Evolutionary conservation across 2,888 invertebrate species (phyloP), one percentile per base, ranked within the genome.

Genomic region (Eupeodes luniger): DNA sequence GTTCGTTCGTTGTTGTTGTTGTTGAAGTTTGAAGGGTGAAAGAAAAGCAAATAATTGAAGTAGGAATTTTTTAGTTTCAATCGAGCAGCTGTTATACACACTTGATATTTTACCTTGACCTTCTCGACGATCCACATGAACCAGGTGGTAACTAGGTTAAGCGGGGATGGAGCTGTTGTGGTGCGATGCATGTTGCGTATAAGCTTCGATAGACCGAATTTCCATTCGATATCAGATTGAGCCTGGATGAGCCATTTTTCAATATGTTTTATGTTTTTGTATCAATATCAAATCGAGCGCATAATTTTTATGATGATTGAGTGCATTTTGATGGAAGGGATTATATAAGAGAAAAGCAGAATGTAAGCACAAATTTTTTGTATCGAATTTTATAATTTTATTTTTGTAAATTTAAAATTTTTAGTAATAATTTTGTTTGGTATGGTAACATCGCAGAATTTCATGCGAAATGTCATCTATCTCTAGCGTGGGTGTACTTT

Each of bases 141-240:
- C 98, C 98, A 98, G 64, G 98, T 98, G 64, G 99, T 99, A 91
- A 99, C 96, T 90, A 99, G 95, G 94, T 99, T 99, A 90, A 99
- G 96, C 1, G 99, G 99, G 14, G 99, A 97, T 0, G 99, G 99
- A 0, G 99, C 99, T 0, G 99, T 98, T 80, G 97, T 98, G 9
- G 99, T 99, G 92, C 97, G 96, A 94, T 99, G 99, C 99, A 99
- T 99, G 93, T 99, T 99, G 90, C 99, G 95, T 93, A 99, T 99
- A 92, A 99, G 95, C 94, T 99, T 99, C 77, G 99, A 99, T 92
- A 99, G 94, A 44, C 99, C 99, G 93, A 99, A 99, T 94, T 99
- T 99, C 99, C 99, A 99, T 94, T 99, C 99, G 91, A 98, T 99
- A 94, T 99, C 99, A 64, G 99, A 99, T 96, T 99, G 99, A 53